These are phyloP conservation scores for Triplophysa siluroides DNA, from an alignment of 2,113 vertebrate genomes.

Conservation along the genomic window DNA sequence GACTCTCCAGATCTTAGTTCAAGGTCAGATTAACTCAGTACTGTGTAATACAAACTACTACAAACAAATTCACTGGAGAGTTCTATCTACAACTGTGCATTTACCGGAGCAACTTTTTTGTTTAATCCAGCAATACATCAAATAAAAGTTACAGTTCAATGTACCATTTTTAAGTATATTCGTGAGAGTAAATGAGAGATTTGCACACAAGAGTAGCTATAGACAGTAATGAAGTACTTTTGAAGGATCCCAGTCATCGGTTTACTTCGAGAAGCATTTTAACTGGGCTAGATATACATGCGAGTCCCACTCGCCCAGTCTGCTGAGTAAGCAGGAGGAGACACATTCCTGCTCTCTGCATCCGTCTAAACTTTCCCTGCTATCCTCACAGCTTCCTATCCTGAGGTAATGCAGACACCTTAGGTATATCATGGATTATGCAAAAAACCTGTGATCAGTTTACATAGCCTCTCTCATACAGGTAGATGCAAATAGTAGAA, in stretches of 20 bases:
- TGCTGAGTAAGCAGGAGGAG: conserved; percentile 4
- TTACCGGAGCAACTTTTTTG: neutral
- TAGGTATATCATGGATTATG: conserved; percentile 9
- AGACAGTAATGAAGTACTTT: neutral
- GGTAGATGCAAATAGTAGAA: conserved; percentile 50
- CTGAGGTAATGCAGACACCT: neutral
- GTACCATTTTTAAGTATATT: neutral
- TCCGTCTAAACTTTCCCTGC: neutral
- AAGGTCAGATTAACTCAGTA: conserved; percentile 25
- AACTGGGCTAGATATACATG: neutral
- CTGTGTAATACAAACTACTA: conserved; percentile 9
- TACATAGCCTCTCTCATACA: conserved; percentile 18
- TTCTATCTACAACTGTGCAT: neutral
- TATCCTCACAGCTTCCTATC: neutral
- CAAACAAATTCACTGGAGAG: neutral
- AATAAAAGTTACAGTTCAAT: neutral
- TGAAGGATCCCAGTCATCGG: neutral
- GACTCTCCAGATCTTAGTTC: conserved; percentile 13
- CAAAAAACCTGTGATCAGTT: conserved; percentile 22
- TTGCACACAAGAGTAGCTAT: neutral
- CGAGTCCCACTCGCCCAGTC: neutral
- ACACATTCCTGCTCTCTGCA: neutral
- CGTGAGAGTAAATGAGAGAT: neutral
- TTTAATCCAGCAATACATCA: neutral
- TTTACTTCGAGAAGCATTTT: neutral